These are phyloP conservation scores for Pygoscelis antarcticus DNA, from an alignment of 2,113 vertebrate species.

Conservation along the genomic window DNA sequence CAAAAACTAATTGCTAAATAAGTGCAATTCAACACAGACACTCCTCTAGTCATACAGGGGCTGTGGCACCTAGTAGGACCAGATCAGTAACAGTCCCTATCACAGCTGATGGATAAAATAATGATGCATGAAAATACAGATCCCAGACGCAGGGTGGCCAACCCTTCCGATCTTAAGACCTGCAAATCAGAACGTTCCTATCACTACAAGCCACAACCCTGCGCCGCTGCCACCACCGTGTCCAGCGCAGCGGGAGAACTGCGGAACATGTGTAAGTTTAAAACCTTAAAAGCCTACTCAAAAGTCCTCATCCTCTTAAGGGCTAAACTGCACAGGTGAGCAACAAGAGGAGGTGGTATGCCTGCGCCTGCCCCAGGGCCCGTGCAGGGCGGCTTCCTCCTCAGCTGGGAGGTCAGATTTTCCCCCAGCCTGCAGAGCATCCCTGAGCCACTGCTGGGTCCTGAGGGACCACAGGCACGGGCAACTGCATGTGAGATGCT, in stretches of 20 bases:
- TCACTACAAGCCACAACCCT: not conserved
- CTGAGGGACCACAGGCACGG: fast-evolving
- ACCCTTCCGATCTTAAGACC: not conserved
- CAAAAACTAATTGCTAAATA: not conserved
- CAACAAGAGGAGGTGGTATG: not conserved
- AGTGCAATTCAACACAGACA: not conserved
- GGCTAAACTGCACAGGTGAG: not conserved
- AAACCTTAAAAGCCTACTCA: not conserved
- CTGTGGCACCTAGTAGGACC: not conserved
- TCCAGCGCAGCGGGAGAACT: not conserved
- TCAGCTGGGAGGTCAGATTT: not conserved
- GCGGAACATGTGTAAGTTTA: not conserved
- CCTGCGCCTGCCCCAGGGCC: too few relatives aligned
- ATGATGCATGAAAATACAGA: not conserved
- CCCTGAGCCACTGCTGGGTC: fast-evolving
- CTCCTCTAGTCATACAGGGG: too few relatives aligned
- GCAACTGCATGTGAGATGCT: fast-evolving
- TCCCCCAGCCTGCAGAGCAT: not conserved
- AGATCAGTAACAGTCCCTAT: not conserved
- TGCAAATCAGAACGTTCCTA: not conserved
- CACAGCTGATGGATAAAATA: not conserved
- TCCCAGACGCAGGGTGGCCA: not conserved
- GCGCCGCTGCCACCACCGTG: fast-evolving
- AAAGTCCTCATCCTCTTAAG: not conserved
- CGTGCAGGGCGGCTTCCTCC: not conserved